A percentile compares a stretch with the other conserved stretches of the same genome.
Conservation (phyloP, 2,888 invertebrate genomes). For the Choristoneura rosaceana region DNA sequence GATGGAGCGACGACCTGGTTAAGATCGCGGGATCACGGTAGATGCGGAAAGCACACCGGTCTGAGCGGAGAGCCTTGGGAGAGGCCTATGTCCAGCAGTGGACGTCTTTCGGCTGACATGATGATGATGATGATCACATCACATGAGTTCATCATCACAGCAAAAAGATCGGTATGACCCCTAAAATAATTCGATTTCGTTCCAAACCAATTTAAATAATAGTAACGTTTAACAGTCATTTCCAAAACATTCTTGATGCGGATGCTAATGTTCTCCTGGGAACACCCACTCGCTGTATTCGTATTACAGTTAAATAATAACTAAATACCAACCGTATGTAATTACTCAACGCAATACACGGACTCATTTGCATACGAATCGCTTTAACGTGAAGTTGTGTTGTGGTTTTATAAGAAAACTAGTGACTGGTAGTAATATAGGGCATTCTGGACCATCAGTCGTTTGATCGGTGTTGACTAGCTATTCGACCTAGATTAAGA, state of each 20-base stretch:
- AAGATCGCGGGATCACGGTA: too few relatives aligned
- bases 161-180: too few relatives aligned
- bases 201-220: background rate
- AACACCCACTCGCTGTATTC: slow-evolving; percentile 25
- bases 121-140: too few relatives aligned
- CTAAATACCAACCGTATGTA: slow-evolving; percentile 22
- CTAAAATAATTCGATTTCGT: background rate
- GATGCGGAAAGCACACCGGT: too few relatives aligned
- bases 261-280: slow-evolving; percentile 4
- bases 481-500: too few relatives aligned
- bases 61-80: too few relatives aligned
- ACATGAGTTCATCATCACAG: too few relatives aligned
- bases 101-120: too few relatives aligned
- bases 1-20: too few relatives aligned
- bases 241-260: slow-evolving; percentile 14
- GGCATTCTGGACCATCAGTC: too few relatives aligned
- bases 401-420: background rate
- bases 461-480: too few relatives aligned
- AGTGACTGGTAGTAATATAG: background rate
- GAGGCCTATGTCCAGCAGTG: too few relatives aligned
- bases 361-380: slow-evolving; percentile 26
- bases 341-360: slow-evolving; percentile 22
- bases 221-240: background rate
- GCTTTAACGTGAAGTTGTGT: background rate
- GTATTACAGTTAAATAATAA: slow-evolving; percentile 31